Evolutionary conservation across 2,888 invertebrate genomes (phyloP).

Genomic region (Drosophila anomalipes): DNA sequence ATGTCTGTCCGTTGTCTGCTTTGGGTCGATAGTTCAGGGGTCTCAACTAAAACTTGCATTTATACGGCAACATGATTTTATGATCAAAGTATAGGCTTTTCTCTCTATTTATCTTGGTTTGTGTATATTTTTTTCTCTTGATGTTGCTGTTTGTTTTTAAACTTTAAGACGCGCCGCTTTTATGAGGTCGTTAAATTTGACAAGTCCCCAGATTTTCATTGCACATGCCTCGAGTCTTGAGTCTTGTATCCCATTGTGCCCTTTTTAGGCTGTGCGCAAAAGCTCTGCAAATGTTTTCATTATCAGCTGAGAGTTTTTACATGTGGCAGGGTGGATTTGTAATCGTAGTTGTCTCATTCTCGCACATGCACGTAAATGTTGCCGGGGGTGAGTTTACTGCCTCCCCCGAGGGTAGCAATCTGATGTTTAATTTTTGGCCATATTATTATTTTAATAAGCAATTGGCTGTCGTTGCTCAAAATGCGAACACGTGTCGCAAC

Average conservation of each 20-base stretch:
- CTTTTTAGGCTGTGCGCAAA: conserved; percentile 16
- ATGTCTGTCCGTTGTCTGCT: conserved; percentile 17
- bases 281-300: conserved; percentile 59
- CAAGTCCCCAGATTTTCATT: conserved; percentile 51
- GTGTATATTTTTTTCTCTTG: conserved; percentile 8
- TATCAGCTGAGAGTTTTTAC: conserved; percentile 60
- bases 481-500: conserved; percentile 70
- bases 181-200: conserved; percentile 59
- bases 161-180: conserved; percentile 57
- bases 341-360: conserved; percentile 24
- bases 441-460: conserved; percentile 77
- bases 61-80: conserved; percentile 42
- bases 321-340: conserved; percentile 56
- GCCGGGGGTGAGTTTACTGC: conserved; percentile 35
- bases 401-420: conserved; percentile 49
- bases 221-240: not conserved
- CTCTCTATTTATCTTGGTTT: conserved; percentile 7
- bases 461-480: conserved; percentile 55
- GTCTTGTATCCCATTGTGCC: conserved; percentile 23
- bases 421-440: conserved; percentile 64
- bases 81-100: conserved; percentile 64
- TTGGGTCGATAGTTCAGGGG: conserved; percentile 56
- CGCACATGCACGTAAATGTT: conserved; percentile 25
- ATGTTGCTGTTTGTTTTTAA: conserved; percentile 35
- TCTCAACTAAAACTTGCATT: conserved; percentile 32